Conservation (phyloP, 2,888 invertebrate genomes). For the Tridacna gigas region DNA sequence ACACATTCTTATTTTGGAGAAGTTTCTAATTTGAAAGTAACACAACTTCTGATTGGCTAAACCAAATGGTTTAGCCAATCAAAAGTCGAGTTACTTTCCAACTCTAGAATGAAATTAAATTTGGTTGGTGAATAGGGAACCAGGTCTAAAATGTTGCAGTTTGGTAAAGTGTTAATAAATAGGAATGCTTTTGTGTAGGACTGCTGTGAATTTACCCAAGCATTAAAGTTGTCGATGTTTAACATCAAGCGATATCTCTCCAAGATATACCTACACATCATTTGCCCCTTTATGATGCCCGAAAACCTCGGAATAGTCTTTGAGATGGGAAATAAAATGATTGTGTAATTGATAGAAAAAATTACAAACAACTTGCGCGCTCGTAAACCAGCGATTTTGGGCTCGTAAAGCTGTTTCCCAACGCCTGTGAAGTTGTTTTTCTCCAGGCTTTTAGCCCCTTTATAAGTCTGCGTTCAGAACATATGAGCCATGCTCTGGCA, state of each 20-base stretch:
- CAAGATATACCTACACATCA: conserved; percentile 23
- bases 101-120: too few relatives aligned
- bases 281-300: conserved; percentile 19
- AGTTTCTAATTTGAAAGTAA: too few relatives aligned
- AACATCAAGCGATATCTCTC: conserved; percentile 15
- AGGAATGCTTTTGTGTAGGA: conserved; percentile 8
- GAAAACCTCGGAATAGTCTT: conserved; percentile 6
- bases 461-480: neutral
- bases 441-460: neutral
- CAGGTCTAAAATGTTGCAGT: too few relatives aligned
- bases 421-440: neutral
- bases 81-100: too few relatives aligned
- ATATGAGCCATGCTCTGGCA: neutral
- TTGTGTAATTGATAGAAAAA: conserved; percentile 31
- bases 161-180: neutral
- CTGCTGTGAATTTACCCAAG: conserved; percentile 11
- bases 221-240: conserved; percentile 17
- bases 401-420: conserved; percentile 12
- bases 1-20: too few relatives aligned
- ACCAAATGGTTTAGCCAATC: too few relatives aligned
- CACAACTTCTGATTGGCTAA: too few relatives aligned
- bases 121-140: too few relatives aligned
- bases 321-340: conserved; percentile 25
- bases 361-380: conserved; percentile 27
- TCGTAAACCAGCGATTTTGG: conserved; percentile 15